phyloP scores from a whole-genome alignment of 2,888 invertebrate species.

The Harmothoe impar region DNA sequence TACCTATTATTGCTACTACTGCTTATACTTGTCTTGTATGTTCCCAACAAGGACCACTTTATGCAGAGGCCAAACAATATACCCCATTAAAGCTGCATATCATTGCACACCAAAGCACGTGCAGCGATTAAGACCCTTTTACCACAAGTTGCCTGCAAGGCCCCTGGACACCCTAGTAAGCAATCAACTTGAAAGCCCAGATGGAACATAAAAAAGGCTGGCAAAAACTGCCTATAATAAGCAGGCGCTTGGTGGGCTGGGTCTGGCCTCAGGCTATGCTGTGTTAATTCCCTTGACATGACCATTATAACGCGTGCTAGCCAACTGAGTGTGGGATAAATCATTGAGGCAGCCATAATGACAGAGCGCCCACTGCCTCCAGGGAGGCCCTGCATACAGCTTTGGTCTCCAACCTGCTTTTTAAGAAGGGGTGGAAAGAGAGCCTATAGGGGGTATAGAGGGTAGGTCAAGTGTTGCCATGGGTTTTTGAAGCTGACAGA shows the following conservation, averaged over 20 bases:
- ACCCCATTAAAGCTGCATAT: no score
- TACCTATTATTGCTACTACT: no score
- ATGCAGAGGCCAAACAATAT: no score
- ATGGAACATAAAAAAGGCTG: not conserved
- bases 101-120: no score
- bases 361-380: not conserved
- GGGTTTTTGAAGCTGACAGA: no score
- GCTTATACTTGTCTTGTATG: no score
- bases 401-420: not conserved
- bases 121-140: not conserved
- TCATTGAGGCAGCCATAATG: not conserved
- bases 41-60: no score
- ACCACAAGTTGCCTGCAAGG: not conserved
- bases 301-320: slow-evolving; percentile 11
- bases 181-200: slow-evolving; percentile 30
- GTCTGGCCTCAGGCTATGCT: not conserved
- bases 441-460: no score
- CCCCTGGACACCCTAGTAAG: slow-evolving; percentile 16
- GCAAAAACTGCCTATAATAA: not conserved
- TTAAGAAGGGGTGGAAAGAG: not conserved
- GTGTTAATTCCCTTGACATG: not conserved
- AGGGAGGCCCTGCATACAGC: not conserved
- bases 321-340: slow-evolving; percentile 23
- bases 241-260: not conserved
- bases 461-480: no score